Evolutionary conservation across 2,888 invertebrate genomes (phyloP).

Genomic region (Notodonta dromedarius): DNA sequence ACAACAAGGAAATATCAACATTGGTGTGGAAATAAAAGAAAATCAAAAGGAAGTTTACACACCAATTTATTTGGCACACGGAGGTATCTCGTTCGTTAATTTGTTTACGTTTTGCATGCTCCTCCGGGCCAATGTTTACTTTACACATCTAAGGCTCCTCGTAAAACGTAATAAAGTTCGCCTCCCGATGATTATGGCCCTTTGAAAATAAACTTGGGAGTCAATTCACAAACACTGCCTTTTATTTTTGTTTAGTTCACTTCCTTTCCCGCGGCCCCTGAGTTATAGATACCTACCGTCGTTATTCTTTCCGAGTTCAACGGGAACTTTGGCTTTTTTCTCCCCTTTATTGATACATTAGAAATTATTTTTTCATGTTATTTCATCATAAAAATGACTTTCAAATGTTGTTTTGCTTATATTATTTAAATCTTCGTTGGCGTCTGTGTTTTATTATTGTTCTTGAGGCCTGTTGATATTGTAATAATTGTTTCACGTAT

Average conservation of each 20-base stretch:
- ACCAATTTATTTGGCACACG: slow-evolving; percentile 52
- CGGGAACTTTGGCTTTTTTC: slow-evolving; percentile 46
- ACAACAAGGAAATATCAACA: slow-evolving; percentile 30
- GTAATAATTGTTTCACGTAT: neutral
- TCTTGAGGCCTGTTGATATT: slow-evolving; percentile 7
- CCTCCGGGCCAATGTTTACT: slow-evolving; percentile 64
- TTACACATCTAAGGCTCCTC: slow-evolving; percentile 62
- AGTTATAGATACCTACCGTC: slow-evolving; percentile 64
- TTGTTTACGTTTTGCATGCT: slow-evolving; percentile 74
- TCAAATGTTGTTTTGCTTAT: slow-evolving; percentile 37
- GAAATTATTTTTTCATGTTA: slow-evolving; percentile 49
- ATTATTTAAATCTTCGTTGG: slow-evolving; percentile 37
- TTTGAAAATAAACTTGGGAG: slow-evolving; percentile 75
- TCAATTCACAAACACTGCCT: slow-evolving; percentile 62
- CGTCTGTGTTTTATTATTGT: slow-evolving; percentile 17
- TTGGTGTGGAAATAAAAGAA: slow-evolving; percentile 44
- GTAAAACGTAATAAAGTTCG: slow-evolving; percentile 70
- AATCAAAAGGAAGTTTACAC: slow-evolving; percentile 56
- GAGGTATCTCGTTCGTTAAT: slow-evolving; percentile 64
- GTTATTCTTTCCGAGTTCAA: slow-evolving; percentile 62
- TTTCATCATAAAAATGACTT: slow-evolving; percentile 39
- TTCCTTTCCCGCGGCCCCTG: slow-evolving; percentile 48
- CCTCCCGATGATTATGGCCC: slow-evolving; percentile 73
- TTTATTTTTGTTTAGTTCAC: slow-evolving; percentile 74
- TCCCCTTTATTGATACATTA: slow-evolving; percentile 59